Conservation (phyloP, 2,113 vertebrate genomes). For the Leptodactylus fuscus region DNA sequence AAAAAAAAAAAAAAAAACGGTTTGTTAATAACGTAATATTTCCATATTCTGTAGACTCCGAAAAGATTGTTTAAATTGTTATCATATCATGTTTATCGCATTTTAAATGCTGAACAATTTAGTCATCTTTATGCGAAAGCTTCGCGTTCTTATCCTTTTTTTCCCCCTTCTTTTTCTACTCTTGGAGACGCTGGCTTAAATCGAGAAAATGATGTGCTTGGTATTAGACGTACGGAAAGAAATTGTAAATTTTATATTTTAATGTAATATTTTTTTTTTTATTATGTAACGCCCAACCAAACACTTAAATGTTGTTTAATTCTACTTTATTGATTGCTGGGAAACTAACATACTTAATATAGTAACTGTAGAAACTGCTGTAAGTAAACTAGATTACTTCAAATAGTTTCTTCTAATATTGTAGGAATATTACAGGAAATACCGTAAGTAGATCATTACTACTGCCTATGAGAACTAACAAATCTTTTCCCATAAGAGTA, state of each 20-base stretch:
- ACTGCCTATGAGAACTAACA: too few species aligned
- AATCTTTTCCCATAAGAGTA: too few species aligned
- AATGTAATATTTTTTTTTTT: background rate
- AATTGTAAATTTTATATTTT: conserved; percentile 8
- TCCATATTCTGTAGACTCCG: conserved; percentile 26
- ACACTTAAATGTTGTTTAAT: background rate
- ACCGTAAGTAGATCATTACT: too few species aligned
- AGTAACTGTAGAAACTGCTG: background rate
- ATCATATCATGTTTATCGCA: conserved; percentile 55
- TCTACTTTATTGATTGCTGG: background rate
- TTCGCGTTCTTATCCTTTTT: conserved; percentile 8
- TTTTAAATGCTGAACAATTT: conserved; percentile 43
- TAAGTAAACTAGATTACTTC: background rate
- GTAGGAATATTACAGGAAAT: too few species aligned
- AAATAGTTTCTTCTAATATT: background rate
- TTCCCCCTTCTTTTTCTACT: background rate
- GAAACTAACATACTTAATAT: background rate
- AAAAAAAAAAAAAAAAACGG: conserved; percentile 10
- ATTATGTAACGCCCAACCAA: background rate
- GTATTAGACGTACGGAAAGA: background rate
- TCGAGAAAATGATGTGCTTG: background rate
- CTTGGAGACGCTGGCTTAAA: background rate
- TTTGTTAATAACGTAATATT: conserved; percentile 49
- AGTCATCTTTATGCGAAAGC: conserved; percentile 23
- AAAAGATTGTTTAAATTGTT: conserved; percentile 44